These are phyloP conservation scores for Mythimna loreyi DNA, from an alignment of 2,888 invertebrate species.

Conservation along the genomic window DNA sequence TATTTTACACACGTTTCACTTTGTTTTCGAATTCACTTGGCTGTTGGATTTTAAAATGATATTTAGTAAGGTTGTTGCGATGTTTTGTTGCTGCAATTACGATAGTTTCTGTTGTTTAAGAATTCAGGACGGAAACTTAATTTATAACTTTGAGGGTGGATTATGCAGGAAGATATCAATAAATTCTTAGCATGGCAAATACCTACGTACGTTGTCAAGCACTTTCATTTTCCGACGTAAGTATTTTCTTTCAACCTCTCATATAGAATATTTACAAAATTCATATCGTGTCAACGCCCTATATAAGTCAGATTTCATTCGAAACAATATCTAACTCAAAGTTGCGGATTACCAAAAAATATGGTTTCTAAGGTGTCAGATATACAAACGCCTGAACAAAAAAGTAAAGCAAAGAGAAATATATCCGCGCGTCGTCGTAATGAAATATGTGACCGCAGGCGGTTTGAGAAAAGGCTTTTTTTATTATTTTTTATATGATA, in stretches of 20 bases:
- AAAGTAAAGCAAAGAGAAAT: slow-evolving; percentile 70
- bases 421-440: slow-evolving; percentile 68
- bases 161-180: not conserved
- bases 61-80: slow-evolving; percentile 72
- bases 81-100: slow-evolving; percentile 58
- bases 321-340: slow-evolving; percentile 49
- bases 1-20: slow-evolving; percentile 62
- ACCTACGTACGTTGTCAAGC: not conserved
- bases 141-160: not conserved
- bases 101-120: slow-evolving; percentile 4
- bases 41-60: slow-evolving; percentile 55
- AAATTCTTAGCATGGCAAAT: not conserved
- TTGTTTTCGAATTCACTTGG: slow-evolving; percentile 56
- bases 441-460: slow-evolving; percentile 77
- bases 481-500: slow-evolving; percentile 62
- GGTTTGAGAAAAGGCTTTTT: slow-evolving; percentile 66
- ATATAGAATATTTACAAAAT: slow-evolving; percentile 7
- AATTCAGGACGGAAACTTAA: not conserved
- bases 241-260: not conserved
- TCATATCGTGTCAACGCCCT: slow-evolving; percentile 20
- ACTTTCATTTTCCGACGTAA: not conserved
- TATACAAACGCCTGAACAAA: slow-evolving; percentile 74
- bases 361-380: slow-evolving; percentile 67
- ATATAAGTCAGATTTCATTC: slow-evolving; percentile 51
- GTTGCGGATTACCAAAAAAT: slow-evolving; percentile 61